A percentile compares a stretch with the other conserved stretches of the same genome.
Conservation (phyloP, 1,140 invertebrate genomes). For the Tyrophagus putrescentiae region DNA sequence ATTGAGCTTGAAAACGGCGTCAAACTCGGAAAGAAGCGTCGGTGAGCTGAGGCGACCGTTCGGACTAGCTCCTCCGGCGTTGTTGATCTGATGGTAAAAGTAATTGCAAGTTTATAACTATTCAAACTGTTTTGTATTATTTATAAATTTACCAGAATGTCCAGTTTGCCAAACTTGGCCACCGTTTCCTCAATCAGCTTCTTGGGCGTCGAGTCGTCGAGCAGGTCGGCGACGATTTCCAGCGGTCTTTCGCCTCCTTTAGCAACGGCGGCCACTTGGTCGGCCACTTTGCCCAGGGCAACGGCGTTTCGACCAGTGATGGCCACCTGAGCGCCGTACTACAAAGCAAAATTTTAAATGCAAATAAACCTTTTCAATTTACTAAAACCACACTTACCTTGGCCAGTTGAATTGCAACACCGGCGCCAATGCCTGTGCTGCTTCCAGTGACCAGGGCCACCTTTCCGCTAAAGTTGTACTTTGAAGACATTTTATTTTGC, state of each 20-base stretch:
- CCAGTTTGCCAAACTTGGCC: background rate
- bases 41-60: background rate
- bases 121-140: too few species aligned
- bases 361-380: too few species aligned
- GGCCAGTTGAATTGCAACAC: slow-evolving; percentile 55
- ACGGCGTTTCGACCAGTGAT: slow-evolving; percentile 56
- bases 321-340: slow-evolving; percentile 48
- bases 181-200: background rate
- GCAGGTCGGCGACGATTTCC: background rate
- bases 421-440: slow-evolving; percentile 66
- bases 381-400: too few species aligned
- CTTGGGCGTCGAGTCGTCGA: background rate
- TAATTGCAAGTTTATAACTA: too few species aligned
- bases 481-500: too few species aligned
- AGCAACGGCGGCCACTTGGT: background rate
- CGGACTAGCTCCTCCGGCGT: background rate
- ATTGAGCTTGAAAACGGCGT: background rate
- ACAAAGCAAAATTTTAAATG: too few species aligned
- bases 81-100: too few species aligned
- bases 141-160: slow-evolving; percentile 11
- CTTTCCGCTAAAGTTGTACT: slow-evolving; percentile 15
- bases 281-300: slow-evolving; percentile 35
- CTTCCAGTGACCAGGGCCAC: slow-evolving; percentile 29
- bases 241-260: too few species aligned
- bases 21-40: background rate